A percentile compares a stretch with the other conserved stretches of the same genome.
Conservation (phyloP, 2,888 invertebrate genomes). For the Subacronicta megacephala region DNA sequence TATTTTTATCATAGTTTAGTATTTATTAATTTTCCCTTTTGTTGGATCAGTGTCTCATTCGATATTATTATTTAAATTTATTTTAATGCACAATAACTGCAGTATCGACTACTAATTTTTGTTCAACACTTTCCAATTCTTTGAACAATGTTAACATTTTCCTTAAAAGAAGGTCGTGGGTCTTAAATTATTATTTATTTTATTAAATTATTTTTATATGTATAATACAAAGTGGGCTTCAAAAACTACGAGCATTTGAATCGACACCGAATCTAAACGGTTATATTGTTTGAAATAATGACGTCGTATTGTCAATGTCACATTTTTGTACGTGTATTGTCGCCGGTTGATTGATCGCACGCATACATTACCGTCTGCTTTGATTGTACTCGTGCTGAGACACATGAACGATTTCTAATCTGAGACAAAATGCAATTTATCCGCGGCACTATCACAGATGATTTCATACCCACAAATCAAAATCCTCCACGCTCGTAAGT, state of each 20-base stretch:
- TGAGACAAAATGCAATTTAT: conserved; percentile 41
- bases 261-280: conserved; percentile 58
- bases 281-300: conserved; percentile 63
- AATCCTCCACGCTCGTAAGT: conserved; percentile 54
- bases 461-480: conserved; percentile 53
- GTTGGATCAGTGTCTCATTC: conserved; percentile 77
- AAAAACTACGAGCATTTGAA: conserved; percentile 60
- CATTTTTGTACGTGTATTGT: conserved; percentile 64
- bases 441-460: conserved; percentile 38
- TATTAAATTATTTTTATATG: conserved; percentile 59
- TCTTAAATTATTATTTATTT: conserved; percentile 67
- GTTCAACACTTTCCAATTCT: conserved; percentile 66
- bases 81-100: conserved; percentile 67
- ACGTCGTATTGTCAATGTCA: conserved; percentile 77
- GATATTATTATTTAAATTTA: conserved; percentile 62
- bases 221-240: conserved; percentile 67
- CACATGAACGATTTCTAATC: conserved; percentile 45
- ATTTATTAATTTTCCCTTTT: conserved; percentile 68
- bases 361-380: conserved; percentile 53
- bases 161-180: conserved; percentile 74
- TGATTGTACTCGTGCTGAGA: conserved; percentile 29
- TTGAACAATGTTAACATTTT: conserved; percentile 67
- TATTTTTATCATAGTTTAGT: conserved; percentile 67
- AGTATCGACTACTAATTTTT: conserved; percentile 69
- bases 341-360: conserved; percentile 61